Evolutionary conservation across 2,113 vertebrate species (phyloP).

Genomic region (Rhineura floridana): DNA sequence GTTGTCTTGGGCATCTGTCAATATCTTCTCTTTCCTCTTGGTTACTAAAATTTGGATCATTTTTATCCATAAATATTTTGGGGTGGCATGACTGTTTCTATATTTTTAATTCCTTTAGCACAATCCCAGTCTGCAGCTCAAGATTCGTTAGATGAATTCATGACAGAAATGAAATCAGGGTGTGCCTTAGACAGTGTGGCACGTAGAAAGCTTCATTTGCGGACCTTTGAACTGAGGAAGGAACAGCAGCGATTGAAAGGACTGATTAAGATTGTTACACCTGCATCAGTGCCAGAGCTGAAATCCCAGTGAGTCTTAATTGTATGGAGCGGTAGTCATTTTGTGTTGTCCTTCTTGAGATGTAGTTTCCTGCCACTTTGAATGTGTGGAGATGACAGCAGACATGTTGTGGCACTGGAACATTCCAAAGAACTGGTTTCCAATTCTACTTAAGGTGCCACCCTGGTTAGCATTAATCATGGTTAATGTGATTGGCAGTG

Average conservation of each 20-base stretch:
- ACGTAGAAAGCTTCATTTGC: slow-evolving; percentile 91
- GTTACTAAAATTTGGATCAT: neutral
- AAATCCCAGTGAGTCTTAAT: slow-evolving; percentile 79
- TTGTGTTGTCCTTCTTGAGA: neutral
- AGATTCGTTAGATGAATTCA: slow-evolving; percentile 94
- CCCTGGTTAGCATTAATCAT: neutral
- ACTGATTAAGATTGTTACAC: slow-evolving; percentile 90
- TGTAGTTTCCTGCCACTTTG: neutral
- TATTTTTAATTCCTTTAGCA: slow-evolving; percentile 64
- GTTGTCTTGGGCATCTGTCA: neutral
- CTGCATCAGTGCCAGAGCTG: slow-evolving; percentile 88
- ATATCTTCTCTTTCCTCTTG: neutral
- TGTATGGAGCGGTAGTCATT: neutral
- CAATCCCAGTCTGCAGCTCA: slow-evolving; percentile 79
- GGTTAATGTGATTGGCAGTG: neutral
- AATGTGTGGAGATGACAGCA: neutral
- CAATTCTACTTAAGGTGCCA: neutral
- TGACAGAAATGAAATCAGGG: slow-evolving; percentile 88
- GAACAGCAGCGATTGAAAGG: slow-evolving; percentile 88
- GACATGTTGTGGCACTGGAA: neutral
- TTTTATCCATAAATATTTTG: neutral
- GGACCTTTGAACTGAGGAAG: slow-evolving; percentile 86
- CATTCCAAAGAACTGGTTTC: neutral
- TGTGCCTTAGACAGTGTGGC: slow-evolving; percentile 85
- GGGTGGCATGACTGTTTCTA: neutral